Base-by-base conservation (phyloP, 2,797 vertebrate genomes). In the Gambelia wislizenii region DNA sequence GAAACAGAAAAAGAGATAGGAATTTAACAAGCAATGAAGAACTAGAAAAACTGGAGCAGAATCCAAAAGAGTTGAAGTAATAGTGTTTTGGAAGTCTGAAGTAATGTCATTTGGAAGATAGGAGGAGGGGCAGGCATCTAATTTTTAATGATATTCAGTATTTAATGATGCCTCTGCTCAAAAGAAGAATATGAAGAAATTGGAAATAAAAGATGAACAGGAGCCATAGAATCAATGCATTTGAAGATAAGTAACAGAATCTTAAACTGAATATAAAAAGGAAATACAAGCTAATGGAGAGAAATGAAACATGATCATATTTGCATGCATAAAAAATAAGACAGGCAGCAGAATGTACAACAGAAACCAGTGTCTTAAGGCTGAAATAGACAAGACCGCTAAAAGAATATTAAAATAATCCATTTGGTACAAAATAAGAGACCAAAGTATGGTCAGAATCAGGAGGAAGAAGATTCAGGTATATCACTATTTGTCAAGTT, bases 271-370 rank as follows among this genome's bases (percentile, higher is more conserved):
- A 83, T 64, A 16, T 64, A 39, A 83, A 83, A 44, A 44, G 59
- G 59, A 64, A 64, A 83, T 64, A 25, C 2, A 22, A 83, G 25
- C 59, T 14, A 44, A 20, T 44, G 42, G 27, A 83, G 39, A 83
- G 59, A 64, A 83, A 67, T 64, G 39, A 83, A 44, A 44, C 39
- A 44, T 44, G 30, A n/a, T 52, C 30, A 30, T 44, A 44, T 83
- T 30, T 83, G 80, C 59, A 39, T 64, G 59, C 59, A 83, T 39
- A 44, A 81, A 81, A 81, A 83, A 64, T 64, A 83, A 64, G 59
- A 36, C 39, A 61, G 12, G 1, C 39, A 44, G 6, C 80, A 61
- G 59, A 44, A 64, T 30, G 79, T 18, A 39, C 20, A 82, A 64
- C 4, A 30, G 54, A 61, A 81, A 61, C 36, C 20, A 25, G 78